phyloP scores from a whole-genome alignment of 2,113 vertebrate genomes.

The Gobiocypris rarus region DNA sequence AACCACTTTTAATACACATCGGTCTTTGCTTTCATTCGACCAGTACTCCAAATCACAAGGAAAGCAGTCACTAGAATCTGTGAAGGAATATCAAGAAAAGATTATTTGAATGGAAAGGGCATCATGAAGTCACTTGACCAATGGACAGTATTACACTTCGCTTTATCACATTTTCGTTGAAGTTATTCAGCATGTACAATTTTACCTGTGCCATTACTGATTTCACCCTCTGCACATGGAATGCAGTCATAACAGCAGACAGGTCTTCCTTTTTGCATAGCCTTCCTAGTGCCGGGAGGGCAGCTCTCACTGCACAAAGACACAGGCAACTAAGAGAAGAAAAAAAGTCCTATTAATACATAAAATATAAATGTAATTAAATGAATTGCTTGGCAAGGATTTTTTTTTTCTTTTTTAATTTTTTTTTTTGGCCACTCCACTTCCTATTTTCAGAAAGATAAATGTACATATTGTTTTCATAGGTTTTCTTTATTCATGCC shows the following conservation, averaged over 20 bases:
- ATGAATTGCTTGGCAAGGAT: no score
- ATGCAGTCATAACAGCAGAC: no score
- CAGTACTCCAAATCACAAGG: slow-evolving; percentile 39
- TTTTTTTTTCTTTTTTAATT: neutral
- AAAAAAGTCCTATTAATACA: neutral
- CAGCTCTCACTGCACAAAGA: slow-evolving; percentile 39
- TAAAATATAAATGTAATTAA: no score
- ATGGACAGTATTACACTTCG: neutral
- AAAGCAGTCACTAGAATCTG: slow-evolving; percentile 57
- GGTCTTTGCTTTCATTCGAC: slow-evolving; percentile 9
- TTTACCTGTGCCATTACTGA: slow-evolving; percentile 58
- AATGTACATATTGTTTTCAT: no score
- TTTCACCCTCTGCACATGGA: no score
- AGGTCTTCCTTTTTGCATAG: slow-evolving; percentile 41
- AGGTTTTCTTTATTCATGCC: neutral
- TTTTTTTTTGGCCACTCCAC: neutral
- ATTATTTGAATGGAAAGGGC: neutral
- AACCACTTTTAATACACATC: slow-evolving; percentile 55
- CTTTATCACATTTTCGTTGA: neutral
- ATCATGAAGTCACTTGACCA: neutral
- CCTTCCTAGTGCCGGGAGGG: slow-evolving; percentile 39
- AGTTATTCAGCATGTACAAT: neutral
- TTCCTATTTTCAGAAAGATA: neutral
- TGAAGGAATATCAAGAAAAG: slow-evolving; percentile 14
- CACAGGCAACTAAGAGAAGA: slow-evolving; percentile 25